Percentiles rank a stretch among this genome's conserved stretches.
phyloP scores from a whole-genome alignment of 1,140 invertebrate species.

The Zaprionus ornatus region DNA sequence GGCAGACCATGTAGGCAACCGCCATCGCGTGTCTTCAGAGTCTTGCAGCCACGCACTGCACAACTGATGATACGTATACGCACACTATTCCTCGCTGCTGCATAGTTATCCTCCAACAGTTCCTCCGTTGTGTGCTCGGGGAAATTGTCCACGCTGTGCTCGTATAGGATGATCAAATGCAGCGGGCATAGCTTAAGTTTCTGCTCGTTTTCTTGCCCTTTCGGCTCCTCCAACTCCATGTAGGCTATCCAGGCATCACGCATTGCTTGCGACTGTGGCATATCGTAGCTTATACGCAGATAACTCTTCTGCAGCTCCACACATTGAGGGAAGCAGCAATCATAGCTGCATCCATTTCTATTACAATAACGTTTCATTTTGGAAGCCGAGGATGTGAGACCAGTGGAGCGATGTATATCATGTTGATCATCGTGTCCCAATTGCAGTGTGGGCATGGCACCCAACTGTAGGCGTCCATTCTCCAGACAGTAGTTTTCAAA shows the following conservation, averaged over 20 bases:
- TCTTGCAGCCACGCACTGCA: slow-evolving; percentile 46
- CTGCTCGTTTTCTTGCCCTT: neutral
- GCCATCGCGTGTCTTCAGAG: slow-evolving; percentile 49
- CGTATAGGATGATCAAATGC: slow-evolving; percentile 54
- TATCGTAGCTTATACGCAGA: slow-evolving; percentile 18
- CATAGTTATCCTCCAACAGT: slow-evolving; percentile 36
- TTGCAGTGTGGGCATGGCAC: slow-evolving; percentile 62
- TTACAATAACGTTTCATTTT: slow-evolving; percentile 12
- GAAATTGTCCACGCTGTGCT: slow-evolving; percentile 42
- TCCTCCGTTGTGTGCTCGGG: slow-evolving; percentile 28
- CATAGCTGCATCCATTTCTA: neutral
- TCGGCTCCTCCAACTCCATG: slow-evolving; percentile 30
- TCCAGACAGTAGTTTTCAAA: slow-evolving; percentile 52
- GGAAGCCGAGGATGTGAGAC: neutral
- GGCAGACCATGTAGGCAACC: slow-evolving; percentile 57
- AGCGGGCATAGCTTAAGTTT: slow-evolving; percentile 48
- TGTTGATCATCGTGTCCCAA: slow-evolving; percentile 51
- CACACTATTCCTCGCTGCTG: slow-evolving; percentile 35
- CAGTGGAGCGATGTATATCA: slow-evolving; percentile 29
- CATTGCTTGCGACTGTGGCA: slow-evolving; percentile 35
- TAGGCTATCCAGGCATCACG: slow-evolving; percentile 43
- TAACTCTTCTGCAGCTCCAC: slow-evolving; percentile 45
- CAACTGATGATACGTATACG: slow-evolving; percentile 51
- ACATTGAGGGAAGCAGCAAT: slow-evolving; percentile 61
- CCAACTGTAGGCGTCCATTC: slow-evolving; percentile 14